phyloP scores from a whole-genome alignment of 2,888 invertebrate species.

The Sympetrum striolatum region DNA sequence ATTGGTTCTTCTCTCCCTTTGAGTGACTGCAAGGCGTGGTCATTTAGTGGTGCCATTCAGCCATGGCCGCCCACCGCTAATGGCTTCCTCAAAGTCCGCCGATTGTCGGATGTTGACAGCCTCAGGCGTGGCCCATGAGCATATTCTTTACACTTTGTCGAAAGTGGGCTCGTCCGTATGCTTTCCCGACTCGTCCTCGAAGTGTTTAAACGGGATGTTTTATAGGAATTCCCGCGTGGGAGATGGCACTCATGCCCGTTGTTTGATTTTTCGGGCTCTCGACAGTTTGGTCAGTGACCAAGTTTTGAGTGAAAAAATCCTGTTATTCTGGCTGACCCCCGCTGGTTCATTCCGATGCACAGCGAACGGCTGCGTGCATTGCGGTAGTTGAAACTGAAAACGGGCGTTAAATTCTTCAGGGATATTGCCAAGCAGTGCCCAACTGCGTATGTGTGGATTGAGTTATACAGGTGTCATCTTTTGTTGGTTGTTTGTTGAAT shows the following conservation, averaged over 20 bases:
- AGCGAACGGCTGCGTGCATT: neutral
- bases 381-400: neutral
- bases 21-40: conserved; percentile 12
- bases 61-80: conserved; percentile 24
- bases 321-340: neutral
- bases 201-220: conserved; percentile 34
- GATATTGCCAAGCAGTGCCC: neutral
- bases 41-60: neutral
- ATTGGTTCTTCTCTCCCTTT: conserved; percentile 7
- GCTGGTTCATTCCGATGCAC: neutral
- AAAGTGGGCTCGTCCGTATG: conserved; percentile 35
- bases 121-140: conserved; percentile 28
- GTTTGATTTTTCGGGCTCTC: conserved; percentile 7
- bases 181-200: neutral
- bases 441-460: no score
- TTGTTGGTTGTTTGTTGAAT: no score
- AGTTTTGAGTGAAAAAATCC: neutral
- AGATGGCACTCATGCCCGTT: neutral
- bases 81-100: conserved; percentile 30
- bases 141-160: conserved; percentile 10
- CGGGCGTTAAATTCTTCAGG: neutral
- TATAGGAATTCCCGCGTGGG: neutral
- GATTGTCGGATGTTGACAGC: conserved; percentile 36
- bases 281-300: neutral
- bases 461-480: no score